A percentile compares a stretch with the other conserved stretches of the same genome.
phyloP scores from a whole-genome alignment of 2,113 vertebrate genomes.

The Asarcornis scutulata region DNA sequence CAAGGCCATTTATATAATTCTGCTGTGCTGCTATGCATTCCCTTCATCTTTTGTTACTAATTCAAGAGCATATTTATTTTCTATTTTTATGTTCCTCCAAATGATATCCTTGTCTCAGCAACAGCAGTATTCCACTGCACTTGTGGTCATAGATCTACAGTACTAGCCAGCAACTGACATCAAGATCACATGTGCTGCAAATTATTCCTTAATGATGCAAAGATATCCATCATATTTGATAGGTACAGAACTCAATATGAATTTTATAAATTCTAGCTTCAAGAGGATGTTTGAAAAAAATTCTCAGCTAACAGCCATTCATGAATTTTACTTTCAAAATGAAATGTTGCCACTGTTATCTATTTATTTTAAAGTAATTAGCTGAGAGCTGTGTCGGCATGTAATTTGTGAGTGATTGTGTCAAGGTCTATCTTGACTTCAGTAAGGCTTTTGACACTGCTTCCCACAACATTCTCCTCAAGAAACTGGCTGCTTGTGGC shows the following conservation, averaged over 20 bases:
- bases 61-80: neutral
- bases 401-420: neutral
- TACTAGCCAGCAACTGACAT: neutral
- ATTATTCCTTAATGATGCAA: neutral
- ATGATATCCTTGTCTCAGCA: neutral
- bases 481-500: too few species aligned
- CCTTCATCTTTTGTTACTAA: neutral
- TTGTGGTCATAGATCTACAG: neutral
- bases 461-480: too few species aligned
- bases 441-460: too few species aligned
- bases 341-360: neutral
- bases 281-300: neutral
- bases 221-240: neutral
- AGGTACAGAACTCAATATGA: neutral
- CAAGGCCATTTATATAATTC: neutral
- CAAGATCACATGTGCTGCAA: neutral
- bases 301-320: neutral
- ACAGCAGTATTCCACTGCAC: neutral
- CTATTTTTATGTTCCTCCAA: neutral
- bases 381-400: neutral
- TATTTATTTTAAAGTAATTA: constrained; percentile 4
- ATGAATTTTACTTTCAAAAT: neutral
- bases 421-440: neutral
- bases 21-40: neutral
- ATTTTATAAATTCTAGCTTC: neutral